Evolutionary conservation across 2,797 vertebrate genomes (phyloP).

Genomic region (Gymnoscopelus microlampas): DNA sequence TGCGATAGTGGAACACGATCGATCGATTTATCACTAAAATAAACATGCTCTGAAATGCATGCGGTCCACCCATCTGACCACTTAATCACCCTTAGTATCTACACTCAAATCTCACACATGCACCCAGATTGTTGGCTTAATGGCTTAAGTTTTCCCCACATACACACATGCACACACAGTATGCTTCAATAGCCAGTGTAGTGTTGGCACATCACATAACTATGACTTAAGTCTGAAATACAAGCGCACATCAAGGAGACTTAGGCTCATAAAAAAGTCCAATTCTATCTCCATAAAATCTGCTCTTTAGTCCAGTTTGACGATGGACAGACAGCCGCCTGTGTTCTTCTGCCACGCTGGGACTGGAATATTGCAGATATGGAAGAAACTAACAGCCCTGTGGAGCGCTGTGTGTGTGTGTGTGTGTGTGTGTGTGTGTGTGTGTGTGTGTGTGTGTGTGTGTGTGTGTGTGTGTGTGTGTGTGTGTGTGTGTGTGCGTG

Average conservation of each 20-base stretch:
- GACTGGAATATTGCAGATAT: conserved; percentile 2
- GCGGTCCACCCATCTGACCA: too few species aligned
- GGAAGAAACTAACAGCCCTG: background rate
- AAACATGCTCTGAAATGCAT: too few species aligned
- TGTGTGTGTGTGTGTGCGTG: background rate
- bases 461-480: background rate
- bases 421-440: background rate
- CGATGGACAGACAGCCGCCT: conserved; percentile 1
- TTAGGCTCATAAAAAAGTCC: background rate
- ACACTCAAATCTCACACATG: too few species aligned
- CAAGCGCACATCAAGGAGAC: conserved; percentile 8
- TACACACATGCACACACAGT: conserved; percentile 3
- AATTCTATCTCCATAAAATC: background rate
- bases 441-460: conserved; percentile 13
- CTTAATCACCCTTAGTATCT: too few species aligned
- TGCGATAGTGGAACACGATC: too few species aligned
- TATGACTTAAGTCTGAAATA: conserved; percentile 17
- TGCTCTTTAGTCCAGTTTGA: conserved; percentile 9
- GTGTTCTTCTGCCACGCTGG: conserved; percentile 16
- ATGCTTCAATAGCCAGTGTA: background rate
- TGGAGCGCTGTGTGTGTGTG: background rate
- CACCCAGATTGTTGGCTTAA: too few species aligned
- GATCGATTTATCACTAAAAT: too few species aligned
- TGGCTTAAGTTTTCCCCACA: too few species aligned
- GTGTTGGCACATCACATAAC: background rate